Base-by-base conservation (phyloP, 2,797 vertebrate genomes). In the Picus viridis region DNA sequence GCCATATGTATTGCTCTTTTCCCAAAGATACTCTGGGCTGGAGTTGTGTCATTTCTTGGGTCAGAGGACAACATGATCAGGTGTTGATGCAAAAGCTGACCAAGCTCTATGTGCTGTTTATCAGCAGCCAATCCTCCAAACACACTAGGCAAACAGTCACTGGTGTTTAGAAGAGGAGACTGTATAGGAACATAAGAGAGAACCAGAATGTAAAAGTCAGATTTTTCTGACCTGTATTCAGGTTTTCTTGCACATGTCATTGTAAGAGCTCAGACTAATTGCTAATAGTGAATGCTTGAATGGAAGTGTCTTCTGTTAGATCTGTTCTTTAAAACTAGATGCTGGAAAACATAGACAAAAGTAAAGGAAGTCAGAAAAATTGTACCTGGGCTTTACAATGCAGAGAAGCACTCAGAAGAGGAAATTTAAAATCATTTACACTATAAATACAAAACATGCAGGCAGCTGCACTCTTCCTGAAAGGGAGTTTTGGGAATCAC, bases 41-140 rank as follows among this genome's bases (percentile, higher is more conserved):
- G 23, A 26, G 20, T 49, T 49, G 22, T 49, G 22, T 49, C 20
- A 13, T 67, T 49, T 68, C 12, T 4, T 47, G 19, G 20, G 13
- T 41, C 11, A 59, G 63, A 41, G 11, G 26, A 65, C 51, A 30
- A 7, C 10, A 16, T 49, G 41, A 30, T 8, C 11, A 43, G 20
- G 11, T 30, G 10, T 12, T 53, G 34, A 39, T 45, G 47, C 6
- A 11, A 14, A 75, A 47, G 20, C 12, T 53, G 49, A 53, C 41
- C 3, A 2, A 22, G 5, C 8, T n/a, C 4, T 27, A n/a, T 2
- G 11, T n/a, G 34, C 29, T 81, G 19, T 20, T 8, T 26, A 2
- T 54, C 43, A 64, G 51, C 43, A 68, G 2, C 3, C 9, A 26
- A 3, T 10, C 7, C 57, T 56, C 17, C 3, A 71, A 71, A 39